Evolutionary conservation across 2,113 vertebrate genomes (phyloP).

Genomic region (Oryzias javanicus): DNA sequence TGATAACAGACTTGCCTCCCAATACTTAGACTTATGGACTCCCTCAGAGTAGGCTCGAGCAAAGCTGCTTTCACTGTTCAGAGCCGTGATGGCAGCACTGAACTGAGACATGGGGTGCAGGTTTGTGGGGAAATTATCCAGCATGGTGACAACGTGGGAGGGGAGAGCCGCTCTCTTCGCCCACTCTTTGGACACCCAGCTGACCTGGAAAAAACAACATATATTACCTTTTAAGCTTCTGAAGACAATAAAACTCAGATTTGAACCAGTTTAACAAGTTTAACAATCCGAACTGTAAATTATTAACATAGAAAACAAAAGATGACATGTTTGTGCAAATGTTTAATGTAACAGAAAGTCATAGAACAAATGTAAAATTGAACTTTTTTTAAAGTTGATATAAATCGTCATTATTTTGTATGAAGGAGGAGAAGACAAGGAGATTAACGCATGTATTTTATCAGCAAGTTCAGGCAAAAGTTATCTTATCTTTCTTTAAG

Average conservation of each 20-base stretch:
- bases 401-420: not conserved
- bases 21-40: slow-evolving; percentile 90
- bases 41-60: slow-evolving; percentile 92
- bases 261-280: too few species aligned
- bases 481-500: slow-evolving; percentile 1
- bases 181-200: slow-evolving; percentile 94
- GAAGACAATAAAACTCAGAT: too few species aligned
- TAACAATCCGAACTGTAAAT: too few species aligned
- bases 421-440: not conserved
- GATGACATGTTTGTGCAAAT: too few species aligned
- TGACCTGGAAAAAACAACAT: slow-evolving; percentile 74
- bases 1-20: slow-evolving; percentile 83
- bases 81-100: slow-evolving; percentile 92
- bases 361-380: not conserved
- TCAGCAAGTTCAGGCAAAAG: slow-evolving; percentile 1
- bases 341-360: too few species aligned
- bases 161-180: slow-evolving; percentile 93
- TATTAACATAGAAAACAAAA: too few species aligned
- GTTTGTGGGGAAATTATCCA: slow-evolving; percentile 98
- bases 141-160: slow-evolving; percentile 97
- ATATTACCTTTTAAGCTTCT: too few species aligned
- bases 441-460: not conserved
- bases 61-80: slow-evolving; percentile 96
- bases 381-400: not conserved
- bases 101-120: slow-evolving; percentile 98